phyloP scores from a whole-genome alignment of 2,888 invertebrate species.

The Calliopum simillimum region DNA sequence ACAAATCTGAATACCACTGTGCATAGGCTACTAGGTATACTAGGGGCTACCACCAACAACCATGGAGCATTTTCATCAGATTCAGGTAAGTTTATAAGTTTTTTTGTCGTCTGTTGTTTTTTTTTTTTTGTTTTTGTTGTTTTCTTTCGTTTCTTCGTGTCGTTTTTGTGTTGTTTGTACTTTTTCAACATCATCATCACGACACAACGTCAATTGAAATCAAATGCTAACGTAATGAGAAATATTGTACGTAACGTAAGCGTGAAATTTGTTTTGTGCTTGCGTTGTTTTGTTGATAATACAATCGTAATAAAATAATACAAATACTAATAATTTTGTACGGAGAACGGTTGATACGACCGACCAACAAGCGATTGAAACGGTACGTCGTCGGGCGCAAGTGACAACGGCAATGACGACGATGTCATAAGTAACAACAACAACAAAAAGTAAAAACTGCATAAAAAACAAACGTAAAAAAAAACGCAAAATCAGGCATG shows the following conservation, averaged over 20 bases:
- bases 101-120: slow-evolving; percentile 16
- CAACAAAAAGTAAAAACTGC: slow-evolving; percentile 3
- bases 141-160: slow-evolving; percentile 26
- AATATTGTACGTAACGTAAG: slow-evolving; percentile 20
- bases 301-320: slow-evolving; percentile 21
- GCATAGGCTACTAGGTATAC: slow-evolving; percentile 38
- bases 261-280: slow-evolving; percentile 30
- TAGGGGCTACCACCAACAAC: slow-evolving; percentile 39
- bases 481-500: slow-evolving; percentile 9
- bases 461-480: slow-evolving; percentile 21
- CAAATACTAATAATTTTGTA: neutral
- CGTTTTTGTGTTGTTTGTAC: slow-evolving; percentile 27
- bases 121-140: slow-evolving; percentile 26
- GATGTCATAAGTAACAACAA: slow-evolving; percentile 9
- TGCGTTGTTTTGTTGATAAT: slow-evolving; percentile 17
- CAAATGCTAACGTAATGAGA: slow-evolving; percentile 29
- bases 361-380: slow-evolving; percentile 9
- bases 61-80: slow-evolving; percentile 67
- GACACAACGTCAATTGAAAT: slow-evolving; percentile 24
- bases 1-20: slow-evolving; percentile 35
- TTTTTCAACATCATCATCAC: slow-evolving; percentile 30
- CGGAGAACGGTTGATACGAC: no score
- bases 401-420: neutral
- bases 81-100: slow-evolving; percentile 62
- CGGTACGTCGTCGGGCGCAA: neutral